Evolutionary conservation across 2,113 vertebrate genomes (phyloP).

Genomic region (Phylloscopus trochiloides): DNA sequence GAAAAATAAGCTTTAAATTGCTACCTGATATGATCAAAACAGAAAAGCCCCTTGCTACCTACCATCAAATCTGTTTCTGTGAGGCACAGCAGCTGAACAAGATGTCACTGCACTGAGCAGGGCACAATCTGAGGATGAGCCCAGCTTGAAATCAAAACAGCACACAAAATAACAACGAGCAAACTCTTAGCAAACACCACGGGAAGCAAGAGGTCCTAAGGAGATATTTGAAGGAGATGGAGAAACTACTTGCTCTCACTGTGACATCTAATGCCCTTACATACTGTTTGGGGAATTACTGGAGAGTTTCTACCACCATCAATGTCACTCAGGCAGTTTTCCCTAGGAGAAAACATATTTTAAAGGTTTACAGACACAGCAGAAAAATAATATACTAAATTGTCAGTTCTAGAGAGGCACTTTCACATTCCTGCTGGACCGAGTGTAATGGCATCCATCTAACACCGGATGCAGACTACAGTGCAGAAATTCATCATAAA

Average conservation of each 20-base stretch:
- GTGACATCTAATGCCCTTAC: neutral
- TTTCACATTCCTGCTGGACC: neutral
- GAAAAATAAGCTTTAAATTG: neutral
- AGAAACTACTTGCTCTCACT: neutral
- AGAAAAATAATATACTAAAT: neutral
- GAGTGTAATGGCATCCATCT: neutral
- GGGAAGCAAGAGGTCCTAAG: neutral
- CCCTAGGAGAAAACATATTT: neutral
- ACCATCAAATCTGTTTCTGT: neutral
- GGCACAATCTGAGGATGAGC: neutral
- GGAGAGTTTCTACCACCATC: neutral
- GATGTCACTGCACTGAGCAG: neutral
- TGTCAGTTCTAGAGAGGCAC: neutral
- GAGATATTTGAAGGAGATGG: neutral
- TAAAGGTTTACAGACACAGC: neutral
- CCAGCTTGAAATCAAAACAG: neutral
- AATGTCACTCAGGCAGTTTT: neutral
- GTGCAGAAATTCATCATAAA: neutral
- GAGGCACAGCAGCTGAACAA: neutral
- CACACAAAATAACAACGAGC: neutral
- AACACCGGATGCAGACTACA: neutral
- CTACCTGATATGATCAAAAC: neutral
- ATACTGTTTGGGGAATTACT: neutral
- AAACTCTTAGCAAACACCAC: neutral
- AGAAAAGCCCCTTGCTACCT: neutral